These are phyloP conservation scores for Xiphophorus couchianus DNA, from an alignment of 2,113 vertebrate species.

Conservation along the genomic window DNA sequence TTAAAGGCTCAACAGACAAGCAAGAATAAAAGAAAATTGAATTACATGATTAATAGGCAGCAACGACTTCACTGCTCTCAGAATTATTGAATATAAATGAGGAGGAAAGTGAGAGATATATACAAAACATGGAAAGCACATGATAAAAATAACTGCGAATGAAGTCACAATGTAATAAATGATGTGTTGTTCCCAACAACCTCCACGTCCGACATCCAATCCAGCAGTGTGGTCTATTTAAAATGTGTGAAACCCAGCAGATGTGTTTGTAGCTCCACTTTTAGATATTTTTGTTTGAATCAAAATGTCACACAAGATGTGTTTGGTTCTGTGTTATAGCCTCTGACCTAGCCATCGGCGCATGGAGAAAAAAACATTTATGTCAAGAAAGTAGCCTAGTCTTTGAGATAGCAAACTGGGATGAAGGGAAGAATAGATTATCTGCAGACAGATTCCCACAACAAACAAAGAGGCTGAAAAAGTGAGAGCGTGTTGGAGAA, in stretches of 20 bases:
- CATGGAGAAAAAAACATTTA: not conserved
- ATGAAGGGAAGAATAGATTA: not conserved
- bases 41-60: not conserved
- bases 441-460: not conserved
- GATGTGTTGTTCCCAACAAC: slow-evolving; percentile 6
- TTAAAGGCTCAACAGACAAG: slow-evolving; percentile 11
- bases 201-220: not conserved
- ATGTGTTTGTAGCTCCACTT: slow-evolving; percentile 18
- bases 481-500: slow-evolving; percentile 35
- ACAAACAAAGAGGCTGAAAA: slow-evolving; percentile 6
- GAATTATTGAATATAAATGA: not conserved
- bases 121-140: slow-evolving; percentile 8
- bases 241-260: slow-evolving; percentile 16
- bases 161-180: slow-evolving; percentile 55
- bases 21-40: not conserved
- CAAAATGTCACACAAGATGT: not conserved
- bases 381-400: not conserved
- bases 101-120: not conserved
- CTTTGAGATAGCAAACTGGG: not conserved
- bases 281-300: slow-evolving; percentile 3
- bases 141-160: slow-evolving; percentile 31
- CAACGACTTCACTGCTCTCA: not conserved
- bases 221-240: slow-evolving; percentile 15
- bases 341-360: not conserved
- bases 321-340: not conserved